Evolutionary conservation across 1,140 invertebrate species (phyloP), one percentile per base, ranked within the genome.

Genomic region (Heliconius hewitsoni): DNA sequence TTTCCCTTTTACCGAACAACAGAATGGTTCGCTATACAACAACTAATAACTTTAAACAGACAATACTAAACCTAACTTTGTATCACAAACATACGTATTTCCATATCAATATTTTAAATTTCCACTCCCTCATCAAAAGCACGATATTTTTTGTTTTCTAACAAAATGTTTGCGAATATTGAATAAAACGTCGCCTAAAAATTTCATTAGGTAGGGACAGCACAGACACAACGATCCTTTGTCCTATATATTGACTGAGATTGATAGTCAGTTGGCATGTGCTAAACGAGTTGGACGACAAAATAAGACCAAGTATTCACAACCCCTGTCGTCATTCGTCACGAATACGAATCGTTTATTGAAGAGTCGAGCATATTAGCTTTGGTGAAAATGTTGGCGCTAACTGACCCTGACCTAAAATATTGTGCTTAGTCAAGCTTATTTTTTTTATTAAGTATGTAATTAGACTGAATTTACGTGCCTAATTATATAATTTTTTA

Each of bases 251-350:
- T 93, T 93, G 90, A 91, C 90, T 91, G 88, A 90, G 90, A 92
- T 90, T 93, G 91, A 92, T 93, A 89, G 91, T 91, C 91, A 92
- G 89, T 87, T 85, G 88, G 88, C 89, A 88, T 90, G 89, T 87
- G 89, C 87, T 91, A 89, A 91, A 93, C 90, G 90, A 90, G 88
- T 89, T 91, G 89, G 76, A 84, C 85, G 84, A 87, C 83, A 85
- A 91, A 92, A 93, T 92, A 93, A 92, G 91, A 93, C 85, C 88
- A 90, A 90, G 91, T 88, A 84, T 87, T 88, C 85, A 79, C 87
- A 85, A 89, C 90, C 89, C 90, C 89, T 92, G 91, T 88, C 89
- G 85, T 87, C 87, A 86, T 92, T 79, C 85, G 89, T 91, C 89
- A 91, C 84, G 81, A 73, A 82, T 85, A 85, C 77, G 82, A 83